A percentile compares a stretch with the other conserved stretches of the same genome.
These are phyloP conservation scores for Trichonephila clavata DNA, from an alignment of 1,140 invertebrate species.

Conservation along the genomic window DNA sequence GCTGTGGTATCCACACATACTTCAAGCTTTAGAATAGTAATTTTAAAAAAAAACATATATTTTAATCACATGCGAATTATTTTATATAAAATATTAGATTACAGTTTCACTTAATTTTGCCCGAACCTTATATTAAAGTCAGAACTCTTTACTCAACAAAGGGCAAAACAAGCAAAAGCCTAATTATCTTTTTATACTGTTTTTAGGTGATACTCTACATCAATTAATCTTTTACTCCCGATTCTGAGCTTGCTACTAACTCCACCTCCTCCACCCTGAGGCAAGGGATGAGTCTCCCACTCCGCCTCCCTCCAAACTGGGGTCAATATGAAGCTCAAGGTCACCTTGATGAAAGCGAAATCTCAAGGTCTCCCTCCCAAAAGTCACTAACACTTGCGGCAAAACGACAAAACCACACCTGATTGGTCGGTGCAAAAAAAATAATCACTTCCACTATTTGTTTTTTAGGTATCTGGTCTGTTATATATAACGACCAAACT, in stretches of 20 bases:
- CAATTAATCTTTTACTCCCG: constrained; percentile 21
- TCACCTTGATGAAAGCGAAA: constrained; percentile 64
- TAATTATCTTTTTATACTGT: too few relatives aligned
- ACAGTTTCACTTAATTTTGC: too few relatives aligned
- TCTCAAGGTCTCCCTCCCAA: constrained; percentile 30
- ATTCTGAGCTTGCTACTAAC: background rate
- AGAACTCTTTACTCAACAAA: too few relatives aligned
- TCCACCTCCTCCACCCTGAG: constrained; percentile 7
- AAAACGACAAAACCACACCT: constrained; percentile 58
- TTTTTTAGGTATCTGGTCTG: constrained; percentile 56
- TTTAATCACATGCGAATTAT: too few relatives aligned
- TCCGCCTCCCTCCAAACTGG: constrained; percentile 8
- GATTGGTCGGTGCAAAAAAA: constrained; percentile 56
- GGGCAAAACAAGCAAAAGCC: too few relatives aligned
- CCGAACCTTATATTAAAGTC: too few relatives aligned
- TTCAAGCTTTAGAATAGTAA: too few relatives aligned
- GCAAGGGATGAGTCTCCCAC: constrained; percentile 17
- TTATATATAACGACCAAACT: constrained; percentile 58
- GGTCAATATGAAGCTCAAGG: constrained; percentile 51
- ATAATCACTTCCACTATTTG: constrained; percentile 50
- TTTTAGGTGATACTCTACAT: background rate
- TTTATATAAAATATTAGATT: too few relatives aligned
- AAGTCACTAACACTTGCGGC: constrained; percentile 57
- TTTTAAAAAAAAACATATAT: too few relatives aligned
- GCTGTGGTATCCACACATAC: too few relatives aligned